These are phyloP conservation scores for Digitonthophagus gazella DNA, from an alignment of 2,888 invertebrate genomes.

Conservation along the genomic window DNA sequence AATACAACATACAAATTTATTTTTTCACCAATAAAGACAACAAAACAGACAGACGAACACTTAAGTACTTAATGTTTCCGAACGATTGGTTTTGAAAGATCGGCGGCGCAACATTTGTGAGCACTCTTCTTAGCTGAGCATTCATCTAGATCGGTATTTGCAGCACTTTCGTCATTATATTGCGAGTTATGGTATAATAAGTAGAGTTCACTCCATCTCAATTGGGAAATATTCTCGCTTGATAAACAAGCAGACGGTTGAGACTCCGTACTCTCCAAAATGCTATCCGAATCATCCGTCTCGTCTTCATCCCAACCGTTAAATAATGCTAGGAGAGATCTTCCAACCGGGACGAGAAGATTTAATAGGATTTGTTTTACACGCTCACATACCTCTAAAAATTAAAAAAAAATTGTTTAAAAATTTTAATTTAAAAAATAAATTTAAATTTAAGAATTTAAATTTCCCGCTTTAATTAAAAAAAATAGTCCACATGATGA, in stretches of 20 bases:
- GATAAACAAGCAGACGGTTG: neutral
- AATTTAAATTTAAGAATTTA: no score
- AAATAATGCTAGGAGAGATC: neutral
- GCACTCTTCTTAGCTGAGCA: neutral
- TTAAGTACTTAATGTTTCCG: neutral
- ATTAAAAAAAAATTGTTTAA: neutral
- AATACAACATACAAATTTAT: no score
- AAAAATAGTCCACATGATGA: no score
- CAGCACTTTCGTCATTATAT: slow-evolving; percentile 9
- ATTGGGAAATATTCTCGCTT: neutral
- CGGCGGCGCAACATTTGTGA: no score
- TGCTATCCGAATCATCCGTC: slow-evolving; percentile 2
- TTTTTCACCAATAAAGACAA: neutral
- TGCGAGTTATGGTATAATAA: slow-evolving; percentile 3
- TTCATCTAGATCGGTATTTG: neutral
- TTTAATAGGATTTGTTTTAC: slow-evolving; percentile 1
- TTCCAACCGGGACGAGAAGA: neutral
- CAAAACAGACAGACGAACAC: neutral
- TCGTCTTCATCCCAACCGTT: neutral
- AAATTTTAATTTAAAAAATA: neutral
- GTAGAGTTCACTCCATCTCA: slow-evolving; percentile 11
- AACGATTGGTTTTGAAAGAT: no score
- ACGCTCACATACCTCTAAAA: neutral
- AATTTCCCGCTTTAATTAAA: no score
- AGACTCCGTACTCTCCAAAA: slow-evolving; percentile 2